phyloP scores from a whole-genome alignment of 2,113 vertebrate species.

The human (Homo sapiens) region GRCh38 chr1:4017501-4018000 shows the following conservation, averaged over 20 bases:
- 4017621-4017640: neutral
- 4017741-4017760: neutral
- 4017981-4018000: neutral
- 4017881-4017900: neutral
- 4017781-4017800: no score
- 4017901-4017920: neutral
- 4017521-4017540: no score
- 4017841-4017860: neutral
- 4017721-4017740: neutral
- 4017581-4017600: neutral
- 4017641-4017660: neutral
- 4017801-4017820: neutral
- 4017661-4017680: no score
- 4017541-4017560: neutral
- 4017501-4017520: no score
- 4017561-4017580: no score
- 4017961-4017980: neutral
- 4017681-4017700: neutral
- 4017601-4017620: neutral
- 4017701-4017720: neutral
- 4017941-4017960: fast-evolving
- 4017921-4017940: neutral
- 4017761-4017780: neutral
- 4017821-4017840: neutral
- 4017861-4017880: no score